Evolutionary conservation across 2,797 vertebrate species (phyloP).

Genomic region (Yasuhikotakia modesta): DNA sequence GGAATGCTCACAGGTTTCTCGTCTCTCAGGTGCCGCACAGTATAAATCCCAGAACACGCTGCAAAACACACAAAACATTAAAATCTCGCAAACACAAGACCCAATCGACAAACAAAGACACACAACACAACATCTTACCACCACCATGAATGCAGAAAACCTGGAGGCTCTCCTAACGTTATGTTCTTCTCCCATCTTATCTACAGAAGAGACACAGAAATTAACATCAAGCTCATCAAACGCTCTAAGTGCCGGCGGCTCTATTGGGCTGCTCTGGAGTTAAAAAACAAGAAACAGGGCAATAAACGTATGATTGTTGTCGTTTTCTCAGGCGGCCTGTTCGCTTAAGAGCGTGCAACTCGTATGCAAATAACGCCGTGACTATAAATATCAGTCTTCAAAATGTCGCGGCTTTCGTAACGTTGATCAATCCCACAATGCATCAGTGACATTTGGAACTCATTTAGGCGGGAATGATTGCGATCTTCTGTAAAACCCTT

Average conservation of each 20-base stretch:
- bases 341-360: conserved; percentile 26
- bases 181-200: conserved; percentile 97
- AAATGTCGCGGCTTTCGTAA: conserved; percentile 24
- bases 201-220: conserved; percentile 62
- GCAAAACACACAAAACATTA: conserved; percentile 50
- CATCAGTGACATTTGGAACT: conserved; percentile 12
- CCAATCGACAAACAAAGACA: not conserved
- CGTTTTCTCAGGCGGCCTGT: not conserved
- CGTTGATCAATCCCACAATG: conserved; percentile 14
- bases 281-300: not conserved
- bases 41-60: conserved; percentile 91
- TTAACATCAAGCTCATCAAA: not conserved
- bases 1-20: conserved; percentile 88
- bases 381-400: conserved; percentile 40
- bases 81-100: conserved; percentile 11
- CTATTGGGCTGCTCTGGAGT: conserved; percentile 12
- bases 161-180: conserved; percentile 88
- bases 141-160: conserved; percentile 95
- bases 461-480: conserved; percentile 12
- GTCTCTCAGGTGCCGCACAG: conserved; percentile 86
- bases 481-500: not conserved
- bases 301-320: conserved; percentile 10
- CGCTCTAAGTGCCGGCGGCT: not conserved
- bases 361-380: conserved; percentile 22
- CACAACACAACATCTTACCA: conserved; percentile 78